Evolutionary conservation across 2,797 vertebrate genomes (phyloP).

Genomic region (Chaunax sp.): DNA sequence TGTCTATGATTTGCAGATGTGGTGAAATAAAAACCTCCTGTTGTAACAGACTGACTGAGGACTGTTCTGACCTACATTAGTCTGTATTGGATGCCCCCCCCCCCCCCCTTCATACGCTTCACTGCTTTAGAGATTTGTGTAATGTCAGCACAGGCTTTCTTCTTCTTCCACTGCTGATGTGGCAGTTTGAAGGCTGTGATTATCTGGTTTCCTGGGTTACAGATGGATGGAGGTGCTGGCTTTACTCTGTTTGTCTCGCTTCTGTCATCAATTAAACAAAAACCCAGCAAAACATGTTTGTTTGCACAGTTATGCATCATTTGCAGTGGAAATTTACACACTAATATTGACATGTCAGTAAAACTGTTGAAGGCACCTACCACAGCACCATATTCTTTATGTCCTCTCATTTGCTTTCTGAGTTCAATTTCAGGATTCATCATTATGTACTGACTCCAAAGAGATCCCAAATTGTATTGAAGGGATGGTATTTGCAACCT

Average conservation of each 20-base stretch:
- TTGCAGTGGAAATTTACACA: not conserved
- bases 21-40: not conserved
- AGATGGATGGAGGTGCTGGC: constrained; percentile 26
- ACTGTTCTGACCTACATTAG: constrained; percentile 28
- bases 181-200: constrained; percentile 73
- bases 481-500: no score
- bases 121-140: constrained; percentile 74
- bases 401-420: not conserved
- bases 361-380: not conserved
- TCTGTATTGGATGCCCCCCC: constrained; percentile 19
- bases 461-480: no score
- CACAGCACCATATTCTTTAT: not conserved
- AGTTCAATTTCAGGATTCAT: not conserved
- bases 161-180: constrained; percentile 77
- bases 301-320: not conserved
- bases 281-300: constrained; percentile 20
- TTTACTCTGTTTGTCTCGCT: constrained; percentile 34
- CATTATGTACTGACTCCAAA: no score
- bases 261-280: constrained; percentile 45
- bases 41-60: not conserved
- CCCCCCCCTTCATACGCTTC: constrained; percentile 44
- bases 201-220: constrained; percentile 66
- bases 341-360: not conserved
- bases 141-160: constrained; percentile 76
- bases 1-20: constrained; percentile 14